These are phyloP conservation scores for Semnopithecus entellus DNA, from an alignment of 2,113 vertebrate species.

Conservation along the genomic window DNA sequence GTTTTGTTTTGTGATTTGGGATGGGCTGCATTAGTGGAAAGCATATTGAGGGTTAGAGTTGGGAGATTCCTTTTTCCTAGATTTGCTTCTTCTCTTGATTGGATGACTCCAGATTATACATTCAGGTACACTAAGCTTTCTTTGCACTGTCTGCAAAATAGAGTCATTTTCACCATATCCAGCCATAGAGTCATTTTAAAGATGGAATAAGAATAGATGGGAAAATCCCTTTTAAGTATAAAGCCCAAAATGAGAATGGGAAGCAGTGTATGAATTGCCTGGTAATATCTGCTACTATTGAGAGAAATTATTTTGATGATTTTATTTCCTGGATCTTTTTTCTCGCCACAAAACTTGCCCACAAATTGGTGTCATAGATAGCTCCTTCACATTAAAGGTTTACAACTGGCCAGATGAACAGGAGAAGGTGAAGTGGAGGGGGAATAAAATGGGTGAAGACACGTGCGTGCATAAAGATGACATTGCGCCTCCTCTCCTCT, in stretches of 20 bases:
- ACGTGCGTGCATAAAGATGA: background rate
- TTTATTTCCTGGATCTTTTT: background rate
- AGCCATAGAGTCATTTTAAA: background rate
- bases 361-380: background rate
- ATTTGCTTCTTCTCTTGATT: background rate
- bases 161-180: background rate
- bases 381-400: background rate
- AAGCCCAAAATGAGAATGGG: background rate
- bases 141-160: background rate
- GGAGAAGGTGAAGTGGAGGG: background rate
- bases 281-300: background rate
- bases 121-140: background rate
- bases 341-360: background rate
- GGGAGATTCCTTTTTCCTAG: background rate
- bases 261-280: background rate
- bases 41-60: background rate
- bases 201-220: background rate
- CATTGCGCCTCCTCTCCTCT: rapidly evolving
- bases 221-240: background rate
- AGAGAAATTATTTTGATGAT: background rate
- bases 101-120: background rate
- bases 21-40: background rate
- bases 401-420: background rate
- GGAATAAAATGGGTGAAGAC: rapidly evolving
- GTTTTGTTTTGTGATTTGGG: background rate